Percentiles rank a stretch among this genome's conserved stretches.
phyloP scores from a whole-genome alignment of 2,797 vertebrate species.

The Emys orbicularis region DNA sequence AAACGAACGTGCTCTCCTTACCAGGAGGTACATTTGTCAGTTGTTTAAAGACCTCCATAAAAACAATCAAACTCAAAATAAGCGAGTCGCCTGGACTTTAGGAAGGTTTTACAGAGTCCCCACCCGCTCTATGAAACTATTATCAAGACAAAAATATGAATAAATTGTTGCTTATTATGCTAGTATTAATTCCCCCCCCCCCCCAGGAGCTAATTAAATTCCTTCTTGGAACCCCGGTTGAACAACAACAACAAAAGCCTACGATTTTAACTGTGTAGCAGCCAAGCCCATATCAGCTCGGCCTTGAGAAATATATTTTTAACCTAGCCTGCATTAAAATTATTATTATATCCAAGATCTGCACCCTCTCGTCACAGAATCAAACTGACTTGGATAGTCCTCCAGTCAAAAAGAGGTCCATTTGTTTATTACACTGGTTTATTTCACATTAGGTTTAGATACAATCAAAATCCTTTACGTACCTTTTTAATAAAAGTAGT shows the following conservation, averaged over 20 bases:
- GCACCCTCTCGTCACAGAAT: background rate
- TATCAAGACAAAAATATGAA: constrained; percentile 58
- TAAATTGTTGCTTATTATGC: constrained; percentile 84
- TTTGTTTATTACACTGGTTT: constrained; percentile 77
- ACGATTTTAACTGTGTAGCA: background rate
- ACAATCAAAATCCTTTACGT: constrained; percentile 80
- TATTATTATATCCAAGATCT: background rate
- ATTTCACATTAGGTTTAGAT: constrained; percentile 79
- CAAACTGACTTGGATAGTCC: background rate
- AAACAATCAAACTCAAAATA: background rate
- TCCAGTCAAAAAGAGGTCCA: constrained; percentile 51
- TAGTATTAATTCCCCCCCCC: constrained; percentile 80
- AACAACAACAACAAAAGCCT: background rate
- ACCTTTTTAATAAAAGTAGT: constrained; percentile 80
- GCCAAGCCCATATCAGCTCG: background rate
- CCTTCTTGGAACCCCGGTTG: constrained; percentile 65
- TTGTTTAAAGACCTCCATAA: background rate
- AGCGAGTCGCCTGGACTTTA: background rate
- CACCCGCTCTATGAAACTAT: constrained; percentile 24
- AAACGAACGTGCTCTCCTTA: background rate
- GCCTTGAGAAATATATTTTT: background rate
- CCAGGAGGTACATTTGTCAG: background rate
- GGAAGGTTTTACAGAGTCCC: background rate
- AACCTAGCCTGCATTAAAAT: background rate
- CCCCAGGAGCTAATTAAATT: constrained; percentile 86